Conservation (phyloP, 2,888 invertebrate species). For the Latrodectus elegans region DNA sequence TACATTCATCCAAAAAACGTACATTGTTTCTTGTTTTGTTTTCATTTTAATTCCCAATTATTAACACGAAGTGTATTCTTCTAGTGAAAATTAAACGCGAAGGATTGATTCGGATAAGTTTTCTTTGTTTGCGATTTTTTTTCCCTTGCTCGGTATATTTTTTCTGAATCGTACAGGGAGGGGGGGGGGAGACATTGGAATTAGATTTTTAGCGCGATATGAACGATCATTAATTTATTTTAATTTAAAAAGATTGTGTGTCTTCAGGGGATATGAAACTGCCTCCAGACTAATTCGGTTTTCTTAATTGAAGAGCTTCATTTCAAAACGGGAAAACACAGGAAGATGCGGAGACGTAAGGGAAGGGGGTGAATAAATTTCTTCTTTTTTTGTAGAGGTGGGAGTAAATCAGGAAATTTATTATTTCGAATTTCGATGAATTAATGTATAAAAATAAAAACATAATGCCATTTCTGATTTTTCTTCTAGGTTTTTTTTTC, state of each 20-base stretch:
- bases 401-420: slow-evolving; percentile 59
- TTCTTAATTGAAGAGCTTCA: slow-evolving; percentile 69
- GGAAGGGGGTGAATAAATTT: slow-evolving; percentile 11
- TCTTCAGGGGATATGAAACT: slow-evolving; percentile 25
- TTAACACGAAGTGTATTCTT: slow-evolving; percentile 46
- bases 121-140: slow-evolving; percentile 39
- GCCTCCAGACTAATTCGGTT: slow-evolving; percentile 62
- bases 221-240: slow-evolving; percentile 68
- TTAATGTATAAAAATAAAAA: slow-evolving; percentile 44
- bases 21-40: slow-evolving; percentile 69
- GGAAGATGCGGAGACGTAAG: slow-evolving; percentile 19
- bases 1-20: slow-evolving; percentile 56
- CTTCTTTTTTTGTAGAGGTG: slow-evolving; percentile 32
- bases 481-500: slow-evolving; percentile 8
- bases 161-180: neutral
- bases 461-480: slow-evolving; percentile 12
- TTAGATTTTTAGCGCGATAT: slow-evolving; percentile 68
- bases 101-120: slow-evolving; percentile 56
- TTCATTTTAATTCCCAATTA: slow-evolving; percentile 68
- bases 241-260: slow-evolving; percentile 61
- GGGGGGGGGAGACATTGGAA: slow-evolving; percentile 7
- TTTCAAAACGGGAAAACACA: slow-evolving; percentile 53
- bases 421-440: slow-evolving; percentile 68
- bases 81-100: slow-evolving; percentile 65
- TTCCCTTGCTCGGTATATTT: slow-evolving; percentile 18